Evolutionary conservation across 1,140 invertebrate species (phyloP), one percentile per base, ranked within the genome.

Genomic region (Cyclina sinensis): DNA sequence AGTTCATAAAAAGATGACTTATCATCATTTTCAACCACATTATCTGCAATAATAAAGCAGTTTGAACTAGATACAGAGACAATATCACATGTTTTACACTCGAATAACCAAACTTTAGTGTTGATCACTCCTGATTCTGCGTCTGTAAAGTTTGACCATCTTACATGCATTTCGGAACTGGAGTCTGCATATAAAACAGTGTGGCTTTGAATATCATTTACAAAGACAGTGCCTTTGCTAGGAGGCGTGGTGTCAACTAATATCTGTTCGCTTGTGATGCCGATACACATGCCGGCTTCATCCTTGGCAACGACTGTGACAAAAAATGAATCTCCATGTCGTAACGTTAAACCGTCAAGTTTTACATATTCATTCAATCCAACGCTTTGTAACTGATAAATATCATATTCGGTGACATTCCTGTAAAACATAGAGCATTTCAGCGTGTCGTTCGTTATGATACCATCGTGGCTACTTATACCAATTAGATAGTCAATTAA

Each of bases 271-370:
- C 68, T 59, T 27, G 68, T 74, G 18, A 85, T 24, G 9, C 27
- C 83, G 0, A 57, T 85, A 37, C 83, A 85, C 83, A 85, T 85
- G 12, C 83, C 83, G 1, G 83, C 68, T 57, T 85, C 83, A 35
- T 85, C 83, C 30, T 74, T 51, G 35, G 83, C 83, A 18, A 85
- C 46, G 16, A 85, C 51, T 35, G 68, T 85, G 5, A 85, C 83
- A 85, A 59, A 85, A 30, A 68, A 76, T 18, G n/a, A 54, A 24
- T 73, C n/a, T n/a, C 54, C 51, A 37, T 85, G 83, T 9, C 35
- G 24, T 0, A 85, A 27, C 9, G 5, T 54, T 27, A 85, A 37
- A 21, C 35, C 70, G 0, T 5, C 1, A 1, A 85, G 11, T 39
- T 54, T 27, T 1, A 27, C 35, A 51, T 76, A 85, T 27, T 74